Percentiles rank a stretch among this genome's conserved stretches.
Evolutionary conservation across 2,113 vertebrate species (phyloP).

Genomic region (Tetraodon nigroviridis): DNA sequence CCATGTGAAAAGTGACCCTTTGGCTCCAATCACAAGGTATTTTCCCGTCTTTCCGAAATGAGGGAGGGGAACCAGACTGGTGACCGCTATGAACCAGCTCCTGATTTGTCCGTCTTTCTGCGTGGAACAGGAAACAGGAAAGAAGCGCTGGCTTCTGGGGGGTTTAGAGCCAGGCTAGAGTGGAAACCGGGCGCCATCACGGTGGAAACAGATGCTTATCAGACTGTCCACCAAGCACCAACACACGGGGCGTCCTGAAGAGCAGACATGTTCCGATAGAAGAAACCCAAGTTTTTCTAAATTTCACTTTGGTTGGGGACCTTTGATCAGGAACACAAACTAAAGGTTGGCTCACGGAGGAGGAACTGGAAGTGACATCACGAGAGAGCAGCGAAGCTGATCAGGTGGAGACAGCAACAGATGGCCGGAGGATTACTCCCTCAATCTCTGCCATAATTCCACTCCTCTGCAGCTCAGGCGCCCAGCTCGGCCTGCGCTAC

Average conservation of each 20-base stretch:
- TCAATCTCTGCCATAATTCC: slow-evolving; percentile 67
- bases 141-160: neutral
- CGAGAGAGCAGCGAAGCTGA: slow-evolving; percentile 22
- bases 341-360: neutral
- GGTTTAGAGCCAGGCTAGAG: no score
- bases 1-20: neutral
- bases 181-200: slow-evolving; percentile 14
- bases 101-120: no score
- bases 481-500: slow-evolving; percentile 14
- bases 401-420: slow-evolving; percentile 56
- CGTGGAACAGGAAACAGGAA: no score
- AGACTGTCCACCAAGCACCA: neutral
- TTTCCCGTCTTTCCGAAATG: no score
- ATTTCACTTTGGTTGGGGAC: no score
- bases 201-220: slow-evolving; percentile 59
- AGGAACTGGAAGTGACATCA: slow-evolving; percentile 52
- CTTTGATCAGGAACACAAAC: no score
- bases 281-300: no score
- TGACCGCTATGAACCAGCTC: neutral
- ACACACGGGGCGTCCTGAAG: neutral
- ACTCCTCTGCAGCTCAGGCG: slow-evolving; percentile 24
- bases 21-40: neutral
- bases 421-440: slow-evolving; percentile 74
- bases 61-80: no score
- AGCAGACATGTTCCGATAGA: no score